Evolutionary conservation across 2,797 vertebrate species (phyloP).

Genomic region (Karalla daura): DNA sequence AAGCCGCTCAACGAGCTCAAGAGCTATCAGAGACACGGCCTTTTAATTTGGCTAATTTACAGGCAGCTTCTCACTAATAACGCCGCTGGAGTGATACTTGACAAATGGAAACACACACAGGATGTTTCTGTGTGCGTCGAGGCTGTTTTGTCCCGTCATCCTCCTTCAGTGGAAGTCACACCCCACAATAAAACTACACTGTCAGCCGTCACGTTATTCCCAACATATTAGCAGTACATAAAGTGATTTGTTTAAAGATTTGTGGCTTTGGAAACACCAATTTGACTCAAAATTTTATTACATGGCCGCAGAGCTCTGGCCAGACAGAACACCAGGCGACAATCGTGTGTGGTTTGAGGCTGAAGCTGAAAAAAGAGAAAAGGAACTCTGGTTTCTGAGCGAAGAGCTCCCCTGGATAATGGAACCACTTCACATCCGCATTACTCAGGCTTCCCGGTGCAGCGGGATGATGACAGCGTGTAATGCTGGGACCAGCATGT

Average conservation of each 20-base stretch:
- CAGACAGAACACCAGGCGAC: slow-evolving; percentile 67
- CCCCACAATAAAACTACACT: slow-evolving; percentile 64
- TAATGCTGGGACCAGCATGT: slow-evolving; percentile 1
- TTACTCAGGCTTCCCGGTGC: slow-evolving; percentile 46
- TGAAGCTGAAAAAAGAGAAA: slow-evolving; percentile 31
- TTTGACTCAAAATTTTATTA: slow-evolving; percentile 76
- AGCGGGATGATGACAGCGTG: slow-evolving; percentile 30
- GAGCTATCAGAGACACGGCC: slow-evolving; percentile 73
- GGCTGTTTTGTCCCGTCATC: slow-evolving; percentile 45
- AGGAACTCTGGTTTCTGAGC: slow-evolving; percentile 48
- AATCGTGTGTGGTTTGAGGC: slow-evolving; percentile 75
- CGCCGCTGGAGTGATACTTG: slow-evolving; percentile 81
- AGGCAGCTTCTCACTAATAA: slow-evolving; percentile 79
- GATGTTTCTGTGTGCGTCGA: slow-evolving; percentile 70
- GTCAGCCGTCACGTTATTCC: slow-evolving; percentile 70
- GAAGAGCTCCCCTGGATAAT: slow-evolving; percentile 42
- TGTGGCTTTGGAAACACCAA: slow-evolving; percentile 78
- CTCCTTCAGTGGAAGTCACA: slow-evolving; percentile 50
- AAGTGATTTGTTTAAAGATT: slow-evolving; percentile 84
- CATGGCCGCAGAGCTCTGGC: slow-evolving; percentile 65
- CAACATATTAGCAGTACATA: slow-evolving; percentile 83
- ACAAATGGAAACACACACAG: slow-evolving; percentile 78
- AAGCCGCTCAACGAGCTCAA: slow-evolving; percentile 79
- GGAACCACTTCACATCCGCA: slow-evolving; percentile 55
- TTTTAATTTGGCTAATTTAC: slow-evolving; percentile 83